phyloP scores from a whole-genome alignment of 1,140 invertebrate genomes.

The Phocides pigmalion region DNA sequence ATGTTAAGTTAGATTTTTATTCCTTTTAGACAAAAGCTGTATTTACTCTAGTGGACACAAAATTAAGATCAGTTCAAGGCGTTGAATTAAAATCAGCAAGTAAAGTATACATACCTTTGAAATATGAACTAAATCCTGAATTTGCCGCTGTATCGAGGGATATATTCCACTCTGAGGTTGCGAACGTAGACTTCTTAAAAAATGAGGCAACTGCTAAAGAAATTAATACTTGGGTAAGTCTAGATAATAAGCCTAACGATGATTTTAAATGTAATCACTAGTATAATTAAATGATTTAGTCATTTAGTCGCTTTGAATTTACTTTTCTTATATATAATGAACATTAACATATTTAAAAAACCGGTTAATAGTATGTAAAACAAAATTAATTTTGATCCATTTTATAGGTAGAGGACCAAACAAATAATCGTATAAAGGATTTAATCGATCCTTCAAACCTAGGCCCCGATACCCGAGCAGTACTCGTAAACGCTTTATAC shows the following conservation, averaged over 20 bases:
- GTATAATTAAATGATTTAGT: too few species aligned
- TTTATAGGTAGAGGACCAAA: constrained; percentile 86
- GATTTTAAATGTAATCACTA: too few species aligned
- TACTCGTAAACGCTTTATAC: constrained; percentile 84
- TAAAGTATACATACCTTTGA: constrained; percentile 46
- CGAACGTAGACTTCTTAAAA: constrained; percentile 58
- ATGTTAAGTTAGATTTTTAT: too few species aligned
- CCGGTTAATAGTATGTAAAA: neutral
- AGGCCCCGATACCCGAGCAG: constrained; percentile 81
- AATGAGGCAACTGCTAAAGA: constrained; percentile 48
- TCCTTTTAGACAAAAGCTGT: constrained; percentile 38
- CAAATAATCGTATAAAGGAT: constrained; percentile 88
- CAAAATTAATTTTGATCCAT: neutral
- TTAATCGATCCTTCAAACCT: constrained; percentile 84
- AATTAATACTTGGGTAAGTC: constrained; percentile 84
- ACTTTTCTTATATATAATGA: too few species aligned
- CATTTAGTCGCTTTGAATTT: too few species aligned
- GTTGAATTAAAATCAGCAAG: constrained; percentile 43
- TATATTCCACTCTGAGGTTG: constrained; percentile 48
- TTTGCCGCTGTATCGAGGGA: constrained; percentile 39
- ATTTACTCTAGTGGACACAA: constrained; percentile 40
- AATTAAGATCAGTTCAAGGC: constrained; percentile 43
- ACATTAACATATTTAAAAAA: too few species aligned
- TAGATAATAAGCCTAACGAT: too few species aligned
- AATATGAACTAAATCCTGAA: constrained; percentile 43